Evolutionary conservation across 92 coral and sea anemone species (phyloP), one percentile per base, ranked within the genome.

Genomic region (Epizoanthus fatuus): DNA sequence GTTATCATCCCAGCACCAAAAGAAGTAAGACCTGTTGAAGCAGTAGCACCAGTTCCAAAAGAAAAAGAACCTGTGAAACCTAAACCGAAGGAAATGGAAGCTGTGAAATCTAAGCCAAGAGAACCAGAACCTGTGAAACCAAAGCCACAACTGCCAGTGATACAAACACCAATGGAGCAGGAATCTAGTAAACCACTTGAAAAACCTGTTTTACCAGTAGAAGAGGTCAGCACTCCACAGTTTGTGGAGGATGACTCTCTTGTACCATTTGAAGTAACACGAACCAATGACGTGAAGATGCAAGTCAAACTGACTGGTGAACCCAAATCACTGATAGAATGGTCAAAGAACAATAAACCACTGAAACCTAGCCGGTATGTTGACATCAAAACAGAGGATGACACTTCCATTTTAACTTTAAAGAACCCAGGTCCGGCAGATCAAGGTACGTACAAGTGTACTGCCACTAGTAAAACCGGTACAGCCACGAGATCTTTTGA

Each of bases 361-460:
- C 15, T 93, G 39, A 88, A 87, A 78, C 85, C 89, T 14, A 83
- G 90, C 25, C 90, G 89, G 38, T 86, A 85, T 69, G 57, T 88
- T 60, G 74, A 80, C 4, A 88, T 96, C 66, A 85, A 95, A 37
- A 90, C 86, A 54, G 68, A 92, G 62, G 94, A 91, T 42, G 94
- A 93, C 78, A 44, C 83, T 44, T 90, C 82, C 77, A 80, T 91
- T 17, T 70, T 93, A 71, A 69, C 76, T 16, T 87, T 93, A 63
- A 72, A 91, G 76, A 83, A 72, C 9, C 94, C 97, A 39, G 92
- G 71, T 59, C 82, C 86, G 3, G 89, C 72, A 35, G 92, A 87
- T 72, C 77, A 88, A 80, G 98, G 98, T 38, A 86, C 84, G 10
- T 94, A 96, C 84, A 90, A 88, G 11, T 95, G 96, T 63, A 93